Conservation (phyloP, 2,888 invertebrate genomes). For the Dichetophora obliterata region DNA sequence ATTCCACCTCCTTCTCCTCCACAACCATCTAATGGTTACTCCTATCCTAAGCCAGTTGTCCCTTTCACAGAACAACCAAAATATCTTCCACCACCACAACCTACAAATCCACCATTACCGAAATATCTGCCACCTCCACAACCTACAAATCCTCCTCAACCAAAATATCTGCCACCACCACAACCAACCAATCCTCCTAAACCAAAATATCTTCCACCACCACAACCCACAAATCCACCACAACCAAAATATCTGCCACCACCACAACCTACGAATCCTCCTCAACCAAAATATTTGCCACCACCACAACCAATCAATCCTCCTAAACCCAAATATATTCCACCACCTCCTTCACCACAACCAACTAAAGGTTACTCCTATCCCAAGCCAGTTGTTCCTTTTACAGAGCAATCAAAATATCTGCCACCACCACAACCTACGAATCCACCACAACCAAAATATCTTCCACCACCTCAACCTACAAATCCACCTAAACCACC, state of each 20-base stretch:
- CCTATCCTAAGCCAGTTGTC: conserved; percentile 47
- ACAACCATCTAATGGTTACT: conserved; percentile 47
- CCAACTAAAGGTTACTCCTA: conserved; percentile 47
- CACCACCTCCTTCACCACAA: conserved; percentile 28
- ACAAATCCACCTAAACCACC: no score
- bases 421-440: conserved; percentile 49
- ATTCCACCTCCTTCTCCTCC: conserved; percentile 51
- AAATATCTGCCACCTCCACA: conserved; percentile 49
- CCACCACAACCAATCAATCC: neutral
- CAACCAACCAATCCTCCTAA: conserved; percentile 43
- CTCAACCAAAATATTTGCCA: conserved; percentile 26
- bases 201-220: conserved; percentile 20
- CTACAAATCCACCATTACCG: conserved; percentile 33
- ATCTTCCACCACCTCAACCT: no score
- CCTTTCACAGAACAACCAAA: conserved; percentile 44
- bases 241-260: conserved; percentile 20
- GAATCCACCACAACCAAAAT: conserved; percentile 28
- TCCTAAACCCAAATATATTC: neutral
- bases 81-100: conserved; percentile 42
- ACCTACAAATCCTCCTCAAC: conserved; percentile 39
- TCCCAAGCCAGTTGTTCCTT: conserved; percentile 44
- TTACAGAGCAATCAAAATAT: conserved; percentile 39
- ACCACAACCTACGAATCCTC: conserved; percentile 9
- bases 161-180: neutral
- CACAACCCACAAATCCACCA: conserved; percentile 50